These are phyloP conservation scores for Tenthredo mesomela DNA, from an alignment of 2,888 invertebrate genomes.

Conservation along the genomic window DNA sequence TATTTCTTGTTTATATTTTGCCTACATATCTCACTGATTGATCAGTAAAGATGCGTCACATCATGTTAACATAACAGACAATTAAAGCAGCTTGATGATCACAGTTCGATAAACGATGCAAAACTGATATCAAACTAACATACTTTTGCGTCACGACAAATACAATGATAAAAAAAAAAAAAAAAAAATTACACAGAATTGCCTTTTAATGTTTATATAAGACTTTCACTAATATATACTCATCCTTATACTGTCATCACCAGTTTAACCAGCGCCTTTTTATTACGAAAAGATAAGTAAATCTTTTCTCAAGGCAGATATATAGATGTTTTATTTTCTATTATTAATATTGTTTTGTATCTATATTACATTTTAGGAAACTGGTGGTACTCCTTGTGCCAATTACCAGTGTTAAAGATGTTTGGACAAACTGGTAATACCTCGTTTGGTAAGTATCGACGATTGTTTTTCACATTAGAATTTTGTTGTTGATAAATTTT, in stretches of 20 bases:
- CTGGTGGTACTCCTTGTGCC: conserved; percentile 42
- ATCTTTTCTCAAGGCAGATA: neutral
- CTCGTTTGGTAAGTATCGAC: conserved; percentile 75
- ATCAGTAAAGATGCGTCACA: neutral
- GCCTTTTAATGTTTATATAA: neutral
- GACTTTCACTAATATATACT: neutral
- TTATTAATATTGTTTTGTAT: neutral
- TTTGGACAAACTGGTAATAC: conserved; percentile 74
- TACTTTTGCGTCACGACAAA: neutral
- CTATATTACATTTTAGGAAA: conserved; percentile 1
- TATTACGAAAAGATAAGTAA: neutral
- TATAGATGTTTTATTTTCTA: neutral
- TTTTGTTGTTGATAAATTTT: conserved; percentile 48
- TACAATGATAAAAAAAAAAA: neutral
- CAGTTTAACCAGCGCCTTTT: neutral
- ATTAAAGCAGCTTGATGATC: neutral
- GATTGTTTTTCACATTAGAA: neutral
- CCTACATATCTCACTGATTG: neutral
- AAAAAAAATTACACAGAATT: too few relatives aligned
- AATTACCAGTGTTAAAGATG: conserved; percentile 62
- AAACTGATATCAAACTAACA: neutral
- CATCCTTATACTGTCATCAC: neutral
- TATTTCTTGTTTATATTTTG: conserved; percentile 5
- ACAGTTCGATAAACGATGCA: neutral
- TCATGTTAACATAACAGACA: neutral